Conservation (phyloP, 2,113 vertebrate species). For the Alethe castanea region DNA sequence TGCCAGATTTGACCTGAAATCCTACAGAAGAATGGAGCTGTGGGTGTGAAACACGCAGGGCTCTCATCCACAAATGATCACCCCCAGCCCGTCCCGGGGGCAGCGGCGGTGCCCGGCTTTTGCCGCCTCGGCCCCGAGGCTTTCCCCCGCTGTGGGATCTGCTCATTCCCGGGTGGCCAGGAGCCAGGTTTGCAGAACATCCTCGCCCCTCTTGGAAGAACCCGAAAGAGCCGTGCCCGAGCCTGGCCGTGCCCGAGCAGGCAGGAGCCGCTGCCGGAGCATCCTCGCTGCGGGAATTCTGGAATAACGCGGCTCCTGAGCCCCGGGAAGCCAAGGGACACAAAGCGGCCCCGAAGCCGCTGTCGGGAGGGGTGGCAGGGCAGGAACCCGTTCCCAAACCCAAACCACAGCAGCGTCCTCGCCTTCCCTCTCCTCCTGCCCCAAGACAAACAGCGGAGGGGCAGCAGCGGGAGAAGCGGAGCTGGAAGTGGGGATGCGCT, state of each 20-base stretch:
- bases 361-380: rapidly evolving
- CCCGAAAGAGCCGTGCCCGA: not conserved
- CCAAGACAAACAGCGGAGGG: rapidly evolving
- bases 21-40: not conserved
- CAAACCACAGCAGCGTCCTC: not conserved
- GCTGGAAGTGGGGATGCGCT: rapidly evolving
- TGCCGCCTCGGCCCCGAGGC: no score
- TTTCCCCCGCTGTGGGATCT: no score
- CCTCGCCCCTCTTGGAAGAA: rapidly evolving
- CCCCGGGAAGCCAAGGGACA: no score
- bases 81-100: no score
- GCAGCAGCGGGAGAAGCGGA: not conserved
- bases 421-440: rapidly evolving
- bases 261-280: not conserved
- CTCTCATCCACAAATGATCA: not conserved
- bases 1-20: not conserved
- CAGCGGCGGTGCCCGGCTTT: rapidly evolving
- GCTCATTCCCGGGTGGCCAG: no score
- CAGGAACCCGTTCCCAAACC: not conserved
- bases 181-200: not conserved
- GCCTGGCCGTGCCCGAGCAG: not conserved
- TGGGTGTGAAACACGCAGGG: rapidly evolving
- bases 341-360: not conserved
- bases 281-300: not conserved
- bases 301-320: not conserved